Conservation (phyloP, 1,140 invertebrate genomes). For the Sitophilus oryzae region DNA sequence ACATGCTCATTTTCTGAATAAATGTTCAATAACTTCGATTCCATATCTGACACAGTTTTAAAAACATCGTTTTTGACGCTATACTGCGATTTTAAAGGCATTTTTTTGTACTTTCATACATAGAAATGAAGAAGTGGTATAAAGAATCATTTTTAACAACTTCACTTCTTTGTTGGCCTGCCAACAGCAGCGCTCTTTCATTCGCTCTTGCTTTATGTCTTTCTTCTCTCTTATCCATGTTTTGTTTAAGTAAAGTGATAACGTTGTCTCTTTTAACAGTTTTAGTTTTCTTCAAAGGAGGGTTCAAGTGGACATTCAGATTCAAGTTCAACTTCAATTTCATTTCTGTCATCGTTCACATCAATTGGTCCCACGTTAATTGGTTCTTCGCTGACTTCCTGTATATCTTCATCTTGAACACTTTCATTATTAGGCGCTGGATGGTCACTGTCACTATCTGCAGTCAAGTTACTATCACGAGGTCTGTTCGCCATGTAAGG, state of each 20-base stretch:
- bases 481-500: conserved; percentile 16
- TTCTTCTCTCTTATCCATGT: not conserved
- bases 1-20: not conserved
- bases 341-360: too few relatives aligned
- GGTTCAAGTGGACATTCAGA: too few relatives aligned
- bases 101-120: conserved; percentile 9
- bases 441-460: not conserved
- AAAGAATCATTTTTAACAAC: conserved; percentile 9
- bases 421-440: too few relatives aligned
- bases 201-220: not conserved
- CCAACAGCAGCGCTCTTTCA: not conserved
- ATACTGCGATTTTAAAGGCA: conserved; percentile 1
- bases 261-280: not conserved
- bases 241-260: not conserved
- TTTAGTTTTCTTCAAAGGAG: too few relatives aligned
- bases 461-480: not conserved
- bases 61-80: conserved; percentile 8
- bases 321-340: too few relatives aligned
- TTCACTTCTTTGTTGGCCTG: not conserved
- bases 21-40: conserved; percentile 4
- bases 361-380: too few relatives aligned
- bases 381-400: too few relatives aligned
- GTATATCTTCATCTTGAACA: too few relatives aligned
- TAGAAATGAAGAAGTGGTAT: conserved; percentile 9
- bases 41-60: conserved; percentile 4